Conservation (phyloP, 2,888 invertebrate species). For the Aradus depressus region DNA sequence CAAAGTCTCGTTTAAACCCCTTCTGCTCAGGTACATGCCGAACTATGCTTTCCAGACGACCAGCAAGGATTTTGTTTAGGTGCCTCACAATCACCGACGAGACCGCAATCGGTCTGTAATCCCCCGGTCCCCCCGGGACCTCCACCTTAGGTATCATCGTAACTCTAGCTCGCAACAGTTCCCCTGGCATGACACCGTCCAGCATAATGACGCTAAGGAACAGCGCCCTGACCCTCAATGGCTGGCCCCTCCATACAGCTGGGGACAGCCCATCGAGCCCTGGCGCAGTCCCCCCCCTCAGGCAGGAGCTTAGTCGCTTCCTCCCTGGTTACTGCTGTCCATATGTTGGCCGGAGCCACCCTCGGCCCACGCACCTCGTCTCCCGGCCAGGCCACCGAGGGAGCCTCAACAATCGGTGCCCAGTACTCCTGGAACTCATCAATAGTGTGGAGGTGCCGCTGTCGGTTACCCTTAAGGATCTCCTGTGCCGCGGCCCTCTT, state of each 20-base stretch:
- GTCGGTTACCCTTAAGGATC: not conserved
- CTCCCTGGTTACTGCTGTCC: no score
- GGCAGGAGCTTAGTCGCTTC: no score
- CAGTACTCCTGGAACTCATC: not conserved
- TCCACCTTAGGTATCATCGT: conserved; percentile 17
- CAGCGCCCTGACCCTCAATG: not conserved
- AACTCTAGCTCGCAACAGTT: conserved; percentile 3
- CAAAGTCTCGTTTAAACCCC: no score
- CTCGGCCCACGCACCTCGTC: not conserved
- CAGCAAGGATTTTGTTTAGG: conserved; percentile 21
- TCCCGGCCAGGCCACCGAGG: not conserved
- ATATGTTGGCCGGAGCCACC: not conserved
- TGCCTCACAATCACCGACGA: conserved; percentile 22
- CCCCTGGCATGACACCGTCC: conserved; percentile 3
- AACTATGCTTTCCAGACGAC: conserved; percentile 21
- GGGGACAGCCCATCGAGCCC: not conserved
- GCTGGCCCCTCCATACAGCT: not conserved
- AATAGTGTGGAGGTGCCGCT: not conserved
- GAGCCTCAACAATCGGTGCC: not conserved
- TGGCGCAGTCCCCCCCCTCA: not conserved
- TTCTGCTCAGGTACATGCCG: conserved; percentile 1
- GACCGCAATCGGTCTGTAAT: conserved; percentile 22
- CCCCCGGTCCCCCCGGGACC: not conserved
- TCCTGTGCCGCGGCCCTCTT: not conserved
- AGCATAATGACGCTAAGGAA: conserved; percentile 15